These are phyloP conservation scores for Tringa solitaria DNA, from an alignment of 2,113 vertebrate genomes.

Conservation along the genomic window DNA sequence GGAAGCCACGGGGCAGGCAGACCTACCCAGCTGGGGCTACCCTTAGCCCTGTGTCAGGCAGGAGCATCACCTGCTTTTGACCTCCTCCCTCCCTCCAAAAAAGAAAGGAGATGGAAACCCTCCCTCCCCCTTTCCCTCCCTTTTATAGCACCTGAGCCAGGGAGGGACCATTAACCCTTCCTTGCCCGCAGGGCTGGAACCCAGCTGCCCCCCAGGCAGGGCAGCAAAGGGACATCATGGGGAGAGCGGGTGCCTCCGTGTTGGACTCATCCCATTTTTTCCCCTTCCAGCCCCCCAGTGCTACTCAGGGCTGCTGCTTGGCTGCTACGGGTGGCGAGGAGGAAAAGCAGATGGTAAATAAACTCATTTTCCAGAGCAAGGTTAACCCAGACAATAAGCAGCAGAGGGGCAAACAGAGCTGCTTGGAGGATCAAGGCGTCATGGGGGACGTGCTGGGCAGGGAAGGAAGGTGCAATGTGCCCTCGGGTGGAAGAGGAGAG, in stretches of 20 bases:
- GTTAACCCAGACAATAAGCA: fast-evolving
- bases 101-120: not conserved
- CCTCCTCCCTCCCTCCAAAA: not conserved
- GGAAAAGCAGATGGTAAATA: not conserved
- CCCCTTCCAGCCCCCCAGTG: fast-evolving
- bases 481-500: not conserved
- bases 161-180: not conserved
- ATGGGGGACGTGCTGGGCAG: fast-evolving
- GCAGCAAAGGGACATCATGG: not conserved
- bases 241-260: not conserved
- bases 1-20: not conserved
- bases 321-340: fast-evolving
- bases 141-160: not conserved
- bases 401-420: not conserved
- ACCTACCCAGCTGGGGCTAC: not conserved
- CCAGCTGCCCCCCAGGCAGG: not conserved
- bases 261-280: not conserved
- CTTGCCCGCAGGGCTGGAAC: not conserved
- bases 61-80: not conserved
- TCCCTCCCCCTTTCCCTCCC: not conserved
- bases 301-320: not conserved
- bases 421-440: not conserved
- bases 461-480: not conserved
- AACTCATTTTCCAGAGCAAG: not conserved
- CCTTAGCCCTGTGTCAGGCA: not conserved